Base-by-base conservation (phyloP, 92 coral and sea anemone genomes). In the Metridium senile region DNA sequence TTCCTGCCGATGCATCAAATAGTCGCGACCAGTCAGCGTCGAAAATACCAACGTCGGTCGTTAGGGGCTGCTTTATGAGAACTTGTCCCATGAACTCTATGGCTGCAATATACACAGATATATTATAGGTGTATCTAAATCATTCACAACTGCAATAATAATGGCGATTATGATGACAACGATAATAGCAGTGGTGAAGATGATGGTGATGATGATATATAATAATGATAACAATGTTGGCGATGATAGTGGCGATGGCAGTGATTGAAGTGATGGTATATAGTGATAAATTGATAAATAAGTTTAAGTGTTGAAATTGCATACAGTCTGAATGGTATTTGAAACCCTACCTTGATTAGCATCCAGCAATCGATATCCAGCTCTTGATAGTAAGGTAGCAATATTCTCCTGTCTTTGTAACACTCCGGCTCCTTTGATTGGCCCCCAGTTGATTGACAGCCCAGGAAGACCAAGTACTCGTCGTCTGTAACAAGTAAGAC, bases 401-500 rank as follows among this genome's bases (percentile, higher is more conserved):
- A 89, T 35, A 26, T 72, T 82, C 23, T 32, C 35, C 53, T 85
- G 61, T 66, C 93, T 58, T 46, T 78, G 78, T 65, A 93, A 22
- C 34, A 89, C 83, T 49, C 94, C 94, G 16, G 97, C 90, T 26
- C 97, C 97, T 58, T 85, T 73, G 33, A 91, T 91, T 58, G 97
- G 89, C 67, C 97, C 97, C 97, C 97, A 91, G 83, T 85, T 84
- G 32, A 93, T 88, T 9, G 94, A 63, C 53, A 93, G 74, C 9
- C 81, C 97, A 31, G 97, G 97, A 17, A 89, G 52, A 35, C 92
- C 92, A 33, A 89, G 97, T 29, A 70, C 87, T 16, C 63, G 73
- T 9, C 92, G 86, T 43, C 97, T 85, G 80, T 86, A 93, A 33
- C 70, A 59, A 11, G 92, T 90, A 25, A 93, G 77, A 47, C 81